These are phyloP conservation scores for Gallinago paraguaiae DNA, from an alignment of 2,113 vertebrate genomes.

Conservation along the genomic window DNA sequence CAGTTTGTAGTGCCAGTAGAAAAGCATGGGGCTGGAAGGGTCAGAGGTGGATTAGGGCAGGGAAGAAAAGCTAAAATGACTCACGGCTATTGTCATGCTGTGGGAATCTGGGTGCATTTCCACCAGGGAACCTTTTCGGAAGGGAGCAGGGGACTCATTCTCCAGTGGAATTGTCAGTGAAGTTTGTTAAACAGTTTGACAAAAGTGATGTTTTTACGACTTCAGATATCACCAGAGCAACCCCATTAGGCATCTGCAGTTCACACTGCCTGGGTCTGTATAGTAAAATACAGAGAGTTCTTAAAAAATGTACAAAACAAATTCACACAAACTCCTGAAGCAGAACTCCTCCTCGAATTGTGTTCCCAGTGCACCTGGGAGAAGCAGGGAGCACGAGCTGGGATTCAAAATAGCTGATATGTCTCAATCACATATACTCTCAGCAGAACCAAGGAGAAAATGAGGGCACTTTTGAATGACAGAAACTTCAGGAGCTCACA, in stretches of 20 bases:
- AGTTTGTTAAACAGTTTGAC: background rate
- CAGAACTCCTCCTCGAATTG: background rate
- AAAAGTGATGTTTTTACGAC: background rate
- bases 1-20: background rate
- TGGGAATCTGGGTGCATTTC: background rate
- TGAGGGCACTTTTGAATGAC: background rate
- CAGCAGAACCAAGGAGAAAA: slow-evolving; percentile 16
- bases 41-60: background rate
- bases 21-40: background rate
- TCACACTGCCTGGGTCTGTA: rapidly evolving
- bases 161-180: background rate
- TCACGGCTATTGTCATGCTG: background rate
- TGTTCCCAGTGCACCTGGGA: background rate
- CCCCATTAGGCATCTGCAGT: background rate
- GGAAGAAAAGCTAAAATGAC: background rate
- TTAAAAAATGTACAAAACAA: background rate
- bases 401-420: background rate
- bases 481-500: background rate
- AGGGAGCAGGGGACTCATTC: background rate
- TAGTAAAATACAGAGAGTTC: background rate
- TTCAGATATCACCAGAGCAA: background rate
- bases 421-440: background rate
- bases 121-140: background rate
- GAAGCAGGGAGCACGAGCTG: background rate
- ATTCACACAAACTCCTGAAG: background rate